Base-by-base conservation (phyloP, 1,140 invertebrate species). In the Linepithema humile region DNA sequence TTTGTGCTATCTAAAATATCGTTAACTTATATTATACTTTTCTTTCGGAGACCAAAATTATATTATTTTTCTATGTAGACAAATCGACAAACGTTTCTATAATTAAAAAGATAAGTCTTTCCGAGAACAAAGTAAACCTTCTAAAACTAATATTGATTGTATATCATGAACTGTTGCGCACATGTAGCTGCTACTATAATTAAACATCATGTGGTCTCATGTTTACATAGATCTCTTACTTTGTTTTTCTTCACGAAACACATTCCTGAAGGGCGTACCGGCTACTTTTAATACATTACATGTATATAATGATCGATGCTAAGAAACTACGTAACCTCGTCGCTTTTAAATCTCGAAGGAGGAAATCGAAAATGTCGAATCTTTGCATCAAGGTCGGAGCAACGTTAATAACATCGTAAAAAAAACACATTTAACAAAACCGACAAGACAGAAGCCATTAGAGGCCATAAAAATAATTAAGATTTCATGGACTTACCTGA, bases 401-500 rank as follows among this genome's bases (percentile, higher is more conserved):
- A n/a, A 9, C n/a, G 50, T 10, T 15, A 4, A n/a, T 29, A 64
- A 45, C 70, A 6, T 6, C 0, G 10, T 12, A 0, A 10, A 48
- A 73, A 20, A 43, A 3, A 10, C 53, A 23, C 12, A n/a, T n/a
- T n/a, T n/a, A 12, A 1, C 35, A 2, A 12, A 9, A 9, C 43
- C 26, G 10, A 29, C 50, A 3, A 38, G 2, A 23, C 0, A 26
- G 17, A 5, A n/a, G n/a, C 23, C 23, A 7, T 60, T 67, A 17
- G 64, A n/a, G 3, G 10, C 17, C 1, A 20, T 3, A 29, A 77
- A 10, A 45, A 57, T 0, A 20, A 75, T 23, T 23, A 73, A 17
- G 3, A 17, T 26, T 40, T 6, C 10, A 48, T 17, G 55, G 9
- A 83, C 92, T 91, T 72, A 94, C 93, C 92, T 93, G 92, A 91